Base-by-base conservation (phyloP, 2,888 invertebrate species). In the Phortica magna region DNA sequence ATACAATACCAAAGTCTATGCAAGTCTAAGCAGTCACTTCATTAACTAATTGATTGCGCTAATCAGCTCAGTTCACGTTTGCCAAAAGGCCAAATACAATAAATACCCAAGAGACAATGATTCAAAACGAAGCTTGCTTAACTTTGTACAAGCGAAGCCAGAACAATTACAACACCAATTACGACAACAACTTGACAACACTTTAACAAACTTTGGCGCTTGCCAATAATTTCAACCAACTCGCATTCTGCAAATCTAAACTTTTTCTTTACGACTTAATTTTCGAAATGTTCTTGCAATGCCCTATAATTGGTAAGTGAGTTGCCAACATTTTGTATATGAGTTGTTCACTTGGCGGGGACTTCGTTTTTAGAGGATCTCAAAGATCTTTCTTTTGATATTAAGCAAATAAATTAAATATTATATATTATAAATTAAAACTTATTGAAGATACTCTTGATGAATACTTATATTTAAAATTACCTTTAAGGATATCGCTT, bases 221-320 rank as follows among this genome's bases (percentile, higher is more conserved):
- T 80, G 81, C 84, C 85, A 87, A 87, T 85, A 85, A 85, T 85
- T 85, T 84, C 87, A 82, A 83, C 85, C 84, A 48, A 73, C 82
- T 82, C 80, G 76, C 77, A 81, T 80, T 82, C 82, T 84, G 84
- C 87, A 82, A 84, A 84, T 87, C 80, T 81, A 81, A 83, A 85
- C 76, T 85, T 87, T 80, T 81, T 78, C 78, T 77, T 17, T 74
- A 53, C 57, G 72, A 77, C 74, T 77, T 74, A 77, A 77, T 77
- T 77, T 77, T 42, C 22, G 64, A 70, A 53, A 14, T 74, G 48
- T 71, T 43, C 67, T 57, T 42, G 57, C 55, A 77, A 70, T 48
- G 57, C 55, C 61, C 17, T 73, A 74, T 12, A 42, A 14, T 70
- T 71, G 57, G 17, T 12, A 64, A 70, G 67, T 55, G 31, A 57